Base-by-base conservation (phyloP, 2,113 vertebrate species). In the Anarhynchus alexandrinus region DNA sequence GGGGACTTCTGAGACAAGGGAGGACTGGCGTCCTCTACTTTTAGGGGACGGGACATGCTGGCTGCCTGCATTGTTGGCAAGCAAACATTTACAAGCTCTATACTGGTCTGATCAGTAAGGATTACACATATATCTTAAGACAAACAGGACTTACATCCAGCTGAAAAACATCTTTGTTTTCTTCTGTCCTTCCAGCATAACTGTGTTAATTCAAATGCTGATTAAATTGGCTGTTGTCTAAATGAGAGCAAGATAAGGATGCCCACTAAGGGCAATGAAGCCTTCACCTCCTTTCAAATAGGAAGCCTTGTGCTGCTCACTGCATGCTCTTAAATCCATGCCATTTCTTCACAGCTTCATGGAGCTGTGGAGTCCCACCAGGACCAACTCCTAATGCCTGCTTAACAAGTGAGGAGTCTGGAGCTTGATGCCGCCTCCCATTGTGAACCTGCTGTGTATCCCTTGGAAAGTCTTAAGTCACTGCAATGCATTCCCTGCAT, bases 281-380 rank as follows among this genome's bases (percentile, higher is more conserved):
- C 34, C 5, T 6, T 36, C 29, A 26, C 3, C 1, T 9, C 6
- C 29, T 64, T 96, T 64, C 40, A 61, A 61, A 40, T 2, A 72
- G 64, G 36, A 83, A 77, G 16, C 23, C 69, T 20, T 54, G 23
- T 65, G 36, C 18, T 82, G 25, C 64, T 83, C 58, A 69, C 43
- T 45, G 29, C 27, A 38, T 1, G 1, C 34, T 42, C 32, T 73
- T 58, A 78, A 84, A 51, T 57, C 13, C 23, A 23, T 45, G n/a
- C 6, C 1, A 3, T 36, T 12, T 6, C 29, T 78, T 55, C 20
- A 67, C 1, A 5, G 71, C n/a, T 61, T 80, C 27, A 34, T 0
- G 36, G 49, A 61, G 49, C 25, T 71, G 30, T 52, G 20, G 23
- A 61, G 20, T 73, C 49, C n/a, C n/a, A 51, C 4, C 25, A 66